Evolutionary conservation across 1,140 invertebrate genomes (phyloP).

Genomic region (Hylyphantes graminicola): DNA sequence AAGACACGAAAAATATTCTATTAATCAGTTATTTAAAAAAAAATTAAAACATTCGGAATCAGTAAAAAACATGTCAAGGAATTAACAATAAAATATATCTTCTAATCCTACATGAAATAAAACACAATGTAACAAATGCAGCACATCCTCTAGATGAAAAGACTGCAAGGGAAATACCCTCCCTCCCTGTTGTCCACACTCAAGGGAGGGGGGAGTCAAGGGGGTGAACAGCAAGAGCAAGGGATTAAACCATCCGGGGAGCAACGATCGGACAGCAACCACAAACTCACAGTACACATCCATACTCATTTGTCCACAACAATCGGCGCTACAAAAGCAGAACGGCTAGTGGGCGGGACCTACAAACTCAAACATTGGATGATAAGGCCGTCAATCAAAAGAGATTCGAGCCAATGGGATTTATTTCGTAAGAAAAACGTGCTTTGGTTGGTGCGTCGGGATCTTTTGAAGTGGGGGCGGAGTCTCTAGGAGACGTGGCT

Average conservation of each 20-base stretch:
- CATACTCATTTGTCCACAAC: slow-evolving; percentile 55
- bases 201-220: background rate
- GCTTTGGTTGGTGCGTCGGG: slow-evolving; percentile 31
- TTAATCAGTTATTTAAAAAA: background rate
- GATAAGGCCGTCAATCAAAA: slow-evolving; percentile 18
- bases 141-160: too few species aligned
- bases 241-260: slow-evolving; percentile 58
- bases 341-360: slow-evolving; percentile 2
- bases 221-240: slow-evolving; percentile 35
- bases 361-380: slow-evolving; percentile 9
- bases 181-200: background rate
- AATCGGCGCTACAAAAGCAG: slow-evolving; percentile 28
- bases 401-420: background rate
- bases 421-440: background rate
- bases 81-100: background rate
- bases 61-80: background rate
- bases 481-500: slow-evolving; percentile 7
- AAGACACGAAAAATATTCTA: background rate
- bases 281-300: slow-evolving; percentile 51
- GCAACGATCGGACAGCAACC: slow-evolving; percentile 53
- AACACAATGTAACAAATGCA: background rate
- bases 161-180: background rate
- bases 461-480: slow-evolving; percentile 20
- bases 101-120: background rate
- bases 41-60: background rate